phyloP scores from a whole-genome alignment of 92 coral and sea anemone species.

The Palythoa grandis region DNA sequence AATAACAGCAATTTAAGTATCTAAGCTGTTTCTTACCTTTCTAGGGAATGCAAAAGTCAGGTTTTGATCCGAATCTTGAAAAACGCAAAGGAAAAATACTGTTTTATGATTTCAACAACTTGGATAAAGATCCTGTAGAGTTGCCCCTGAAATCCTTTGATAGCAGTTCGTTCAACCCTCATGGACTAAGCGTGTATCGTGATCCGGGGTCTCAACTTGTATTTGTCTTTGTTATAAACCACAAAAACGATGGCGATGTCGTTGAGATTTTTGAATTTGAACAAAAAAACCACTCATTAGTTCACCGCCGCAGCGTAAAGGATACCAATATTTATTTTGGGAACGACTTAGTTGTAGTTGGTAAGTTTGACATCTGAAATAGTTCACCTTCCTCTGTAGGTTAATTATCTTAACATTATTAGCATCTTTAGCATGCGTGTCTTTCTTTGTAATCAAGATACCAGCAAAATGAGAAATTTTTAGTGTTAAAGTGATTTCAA shows the following conservation, averaged over 20 bases:
- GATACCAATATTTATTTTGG: constrained; percentile 78
- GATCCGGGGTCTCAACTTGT: constrained; percentile 66
- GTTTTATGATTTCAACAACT: constrained; percentile 67
- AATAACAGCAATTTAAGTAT: neutral
- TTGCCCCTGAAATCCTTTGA: constrained; percentile 69
- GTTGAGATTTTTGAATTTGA: constrained; percentile 91
- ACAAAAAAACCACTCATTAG: constrained; percentile 49
- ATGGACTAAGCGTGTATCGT: constrained; percentile 78
- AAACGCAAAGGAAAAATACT: constrained; percentile 69
- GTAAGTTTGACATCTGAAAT: constrained; percentile 41
- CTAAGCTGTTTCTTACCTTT: neutral
- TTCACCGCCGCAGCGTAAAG: constrained; percentile 71
- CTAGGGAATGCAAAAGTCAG: constrained; percentile 69
- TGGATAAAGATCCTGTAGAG: constrained; percentile 59
- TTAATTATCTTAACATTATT: too few species aligned
- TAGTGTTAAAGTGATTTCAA: too few species aligned
- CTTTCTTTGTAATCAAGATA: too few species aligned
- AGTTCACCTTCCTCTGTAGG: too few species aligned
- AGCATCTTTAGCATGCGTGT: too few species aligned
- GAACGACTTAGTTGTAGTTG: constrained; percentile 83
- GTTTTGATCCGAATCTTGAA: constrained; percentile 66
- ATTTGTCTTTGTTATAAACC: constrained; percentile 84
- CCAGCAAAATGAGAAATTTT: too few species aligned
- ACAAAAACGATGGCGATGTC: constrained; percentile 65
- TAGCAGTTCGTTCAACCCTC: constrained; percentile 81